Conservation (phyloP, 2,888 invertebrate species). For the Galerucella nymphaeae region DNA sequence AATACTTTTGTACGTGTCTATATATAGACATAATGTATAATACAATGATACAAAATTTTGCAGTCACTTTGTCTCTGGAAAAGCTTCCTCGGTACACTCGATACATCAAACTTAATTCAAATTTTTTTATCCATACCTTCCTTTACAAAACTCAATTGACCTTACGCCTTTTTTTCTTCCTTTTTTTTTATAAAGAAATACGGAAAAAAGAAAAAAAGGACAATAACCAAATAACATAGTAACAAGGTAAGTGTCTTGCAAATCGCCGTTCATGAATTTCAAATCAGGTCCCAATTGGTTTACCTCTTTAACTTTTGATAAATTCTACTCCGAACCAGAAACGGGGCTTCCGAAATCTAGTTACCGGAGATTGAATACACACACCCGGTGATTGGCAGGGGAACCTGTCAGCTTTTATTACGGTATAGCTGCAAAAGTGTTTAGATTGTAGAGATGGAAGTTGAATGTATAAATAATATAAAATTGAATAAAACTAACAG, state of each 20-base stretch:
- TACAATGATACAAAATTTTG: no score
- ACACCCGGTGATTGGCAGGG: constrained; percentile 59
- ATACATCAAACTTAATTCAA: no score
- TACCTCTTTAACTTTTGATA: constrained; percentile 52
- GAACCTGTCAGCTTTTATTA: constrained; percentile 61
- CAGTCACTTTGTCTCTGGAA: no score
- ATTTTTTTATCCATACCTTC: background rate
- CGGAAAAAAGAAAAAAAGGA: constrained; percentile 14
- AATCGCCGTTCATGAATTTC: constrained; percentile 50
- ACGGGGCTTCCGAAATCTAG: constrained; percentile 54
- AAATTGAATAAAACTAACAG: background rate
- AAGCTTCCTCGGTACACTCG: no score
- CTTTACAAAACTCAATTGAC: constrained; percentile 1
- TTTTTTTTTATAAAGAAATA: constrained; percentile 14
- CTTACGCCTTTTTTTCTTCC: background rate
- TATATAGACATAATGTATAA: no score
- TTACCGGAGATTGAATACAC: constrained; percentile 61
- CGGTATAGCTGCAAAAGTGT: constrained; percentile 50
- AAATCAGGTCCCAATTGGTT: constrained; percentile 48
- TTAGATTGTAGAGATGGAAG: constrained; percentile 23
- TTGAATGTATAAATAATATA: background rate
- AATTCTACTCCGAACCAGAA: constrained; percentile 40
- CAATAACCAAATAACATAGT: constrained; percentile 32
- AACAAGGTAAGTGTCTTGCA: constrained; percentile 36
- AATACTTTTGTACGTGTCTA: no score